Conservation (phyloP, 2,113 vertebrate species). For the Genyomyrus donnyi region DNA sequence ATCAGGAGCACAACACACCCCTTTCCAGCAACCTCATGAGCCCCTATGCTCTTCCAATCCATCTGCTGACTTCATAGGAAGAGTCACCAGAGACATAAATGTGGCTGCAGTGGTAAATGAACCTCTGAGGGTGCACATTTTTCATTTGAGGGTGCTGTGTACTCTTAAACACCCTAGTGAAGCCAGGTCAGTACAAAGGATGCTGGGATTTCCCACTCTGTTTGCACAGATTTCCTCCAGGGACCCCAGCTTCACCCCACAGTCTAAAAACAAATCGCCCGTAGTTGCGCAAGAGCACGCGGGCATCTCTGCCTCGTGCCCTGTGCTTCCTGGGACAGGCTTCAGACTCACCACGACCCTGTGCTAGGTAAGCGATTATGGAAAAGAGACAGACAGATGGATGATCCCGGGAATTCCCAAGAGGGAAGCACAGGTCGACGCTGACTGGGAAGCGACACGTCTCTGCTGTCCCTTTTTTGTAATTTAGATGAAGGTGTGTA, state of each 20-base stretch:
- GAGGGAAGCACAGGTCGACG: background rate
- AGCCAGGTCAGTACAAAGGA: background rate
- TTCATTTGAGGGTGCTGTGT: background rate
- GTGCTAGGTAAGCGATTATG: background rate
- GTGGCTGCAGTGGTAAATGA: background rate
- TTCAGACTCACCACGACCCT: background rate
- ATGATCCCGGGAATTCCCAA: background rate
- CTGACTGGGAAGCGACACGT: background rate
- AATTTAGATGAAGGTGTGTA: background rate
- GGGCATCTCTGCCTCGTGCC: background rate
- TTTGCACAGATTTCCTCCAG: background rate
- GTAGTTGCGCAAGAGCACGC: background rate
- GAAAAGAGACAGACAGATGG: background rate
- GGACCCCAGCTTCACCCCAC: background rate
- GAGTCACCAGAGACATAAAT: background rate
- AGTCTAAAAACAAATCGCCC: background rate
- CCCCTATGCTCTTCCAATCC: background rate
- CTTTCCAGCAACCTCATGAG: background rate
- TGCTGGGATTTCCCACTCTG: background rate
- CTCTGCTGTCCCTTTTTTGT: background rate
- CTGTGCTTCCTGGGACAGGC: background rate
- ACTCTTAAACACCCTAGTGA: background rate
- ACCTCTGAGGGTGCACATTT: background rate
- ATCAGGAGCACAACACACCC: background rate
- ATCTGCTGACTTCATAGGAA: background rate